Evolutionary conservation across 2,797 vertebrate genomes (phyloP).

Genomic region (Diglossa cyanea): DNA sequence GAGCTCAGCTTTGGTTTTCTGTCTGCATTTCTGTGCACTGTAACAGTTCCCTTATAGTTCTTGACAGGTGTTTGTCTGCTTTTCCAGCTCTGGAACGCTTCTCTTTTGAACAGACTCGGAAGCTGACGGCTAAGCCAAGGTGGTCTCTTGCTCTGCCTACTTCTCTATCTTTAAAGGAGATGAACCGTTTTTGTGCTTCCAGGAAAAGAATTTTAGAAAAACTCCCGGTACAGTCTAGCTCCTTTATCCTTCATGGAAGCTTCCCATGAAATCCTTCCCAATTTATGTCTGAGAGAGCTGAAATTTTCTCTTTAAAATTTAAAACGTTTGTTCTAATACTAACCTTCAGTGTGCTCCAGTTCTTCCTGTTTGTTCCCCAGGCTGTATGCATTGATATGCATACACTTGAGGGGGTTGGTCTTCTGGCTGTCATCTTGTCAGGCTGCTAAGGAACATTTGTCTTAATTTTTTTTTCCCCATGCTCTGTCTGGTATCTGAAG

Average conservation of each 20-base stretch:
- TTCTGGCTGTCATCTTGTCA: neutral
- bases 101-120: neutral
- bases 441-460: neutral
- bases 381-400: neutral
- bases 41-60: neutral
- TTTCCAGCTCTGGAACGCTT: accelerated
- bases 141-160: neutral
- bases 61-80: neutral
- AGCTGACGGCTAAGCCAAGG: neutral
- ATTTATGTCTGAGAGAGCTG: neutral
- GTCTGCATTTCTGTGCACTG: neutral
- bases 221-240: accelerated
- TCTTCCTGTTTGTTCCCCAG: neutral
- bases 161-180: neutral
- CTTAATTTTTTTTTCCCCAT: neutral
- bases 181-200: neutral
- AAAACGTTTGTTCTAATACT: neutral
- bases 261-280: neutral
- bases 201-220: neutral
- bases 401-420: neutral
- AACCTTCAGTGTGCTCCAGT: neutral
- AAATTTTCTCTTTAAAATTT: neutral
- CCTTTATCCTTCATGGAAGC: neutral
- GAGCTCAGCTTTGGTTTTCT: neutral
- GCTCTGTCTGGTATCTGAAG: neutral